Base-by-base conservation (phyloP, 2,888 invertebrate species). In the Amaurobius ferox region DNA sequence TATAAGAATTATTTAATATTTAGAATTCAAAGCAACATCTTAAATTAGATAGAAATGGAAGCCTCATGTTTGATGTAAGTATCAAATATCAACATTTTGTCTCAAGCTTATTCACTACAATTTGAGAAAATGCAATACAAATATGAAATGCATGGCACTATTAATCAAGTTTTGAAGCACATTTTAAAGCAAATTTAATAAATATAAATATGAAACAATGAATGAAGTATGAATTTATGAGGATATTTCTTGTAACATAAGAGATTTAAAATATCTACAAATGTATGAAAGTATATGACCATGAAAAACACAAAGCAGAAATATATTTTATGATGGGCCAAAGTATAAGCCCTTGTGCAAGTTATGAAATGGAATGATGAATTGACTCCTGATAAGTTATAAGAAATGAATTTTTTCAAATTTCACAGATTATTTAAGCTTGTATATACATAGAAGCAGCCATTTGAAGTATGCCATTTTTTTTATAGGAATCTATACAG, bases 11-110 rank as follows among this genome's bases (percentile, higher is more conserved):
- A n/a, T n/a, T n/a, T n/a, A n/a, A n/a, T n/a, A n/a, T n/a, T n/a
- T n/a, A n/a, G n/a, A n/a, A n/a, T n/a, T n/a, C n/a, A n/a, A n/a
- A n/a, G n/a, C n/a, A n/a, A n/a, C n/a, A n/a, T n/a, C n/a, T n/a
- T n/a, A n/a, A n/a, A n/a, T n/a, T n/a, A n/a, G n/a, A n/a, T n/a
- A n/a, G n/a, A 11, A 11, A 16, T 66, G 66, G 30, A 66, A 66
- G 66, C 29, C 35, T 66, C 32, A 66, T 44, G 16, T 44, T 44
- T 13, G n/a, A 44, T 44, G n/a, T n/a, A 44, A 44, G n/a, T 44
- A 11, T 44, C 2, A 35, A 35, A 44, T n/a, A 44, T 44, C n/a
- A n/a, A 16, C 44, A 44, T 44, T n/a, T 2, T 16, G n/a, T 23
- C 2, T 2, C 55, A 55, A 55, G 19, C 19, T 23, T 55, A 23